Percentiles rank a stretch among this genome's conserved stretches.
Evolutionary conservation across 2,113 vertebrate species (phyloP).

Genomic region (Gorsachius goisagi): DNA sequence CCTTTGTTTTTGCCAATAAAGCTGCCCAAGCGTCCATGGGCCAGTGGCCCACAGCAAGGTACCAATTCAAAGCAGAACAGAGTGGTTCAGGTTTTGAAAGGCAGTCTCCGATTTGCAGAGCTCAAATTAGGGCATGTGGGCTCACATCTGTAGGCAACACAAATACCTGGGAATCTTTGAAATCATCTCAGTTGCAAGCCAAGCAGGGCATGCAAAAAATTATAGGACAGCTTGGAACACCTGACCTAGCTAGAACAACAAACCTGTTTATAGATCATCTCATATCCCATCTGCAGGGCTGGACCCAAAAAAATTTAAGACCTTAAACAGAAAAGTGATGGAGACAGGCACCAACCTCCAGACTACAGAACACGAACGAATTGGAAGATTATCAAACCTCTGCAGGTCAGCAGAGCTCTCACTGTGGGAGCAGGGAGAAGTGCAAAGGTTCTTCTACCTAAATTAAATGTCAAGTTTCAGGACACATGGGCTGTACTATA

Average conservation of each 20-base stretch:
- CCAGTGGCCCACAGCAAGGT: neutral
- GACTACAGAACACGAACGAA: neutral
- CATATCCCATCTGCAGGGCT: neutral
- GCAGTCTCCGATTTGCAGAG: neutral
- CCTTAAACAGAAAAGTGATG: neutral
- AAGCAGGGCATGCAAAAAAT: neutral
- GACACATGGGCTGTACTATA: fast-evolving
- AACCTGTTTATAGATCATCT: neutral
- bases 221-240: too few relatives aligned
- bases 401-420: neutral
- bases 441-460: neutral
- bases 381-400: neutral
- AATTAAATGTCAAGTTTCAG: neutral
- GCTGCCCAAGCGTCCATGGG: neutral
- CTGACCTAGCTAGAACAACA: neutral
- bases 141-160: neutral
- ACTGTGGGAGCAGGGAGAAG: neutral
- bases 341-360: neutral
- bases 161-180: neutral
- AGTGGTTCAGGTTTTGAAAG: neutral
- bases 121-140: neutral
- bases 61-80: neutral
- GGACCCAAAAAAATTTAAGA: neutral
- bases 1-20: neutral
- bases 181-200: neutral